phyloP scores from a whole-genome alignment of 2,797 vertebrate species.

The Amniataba percoides region DNA sequence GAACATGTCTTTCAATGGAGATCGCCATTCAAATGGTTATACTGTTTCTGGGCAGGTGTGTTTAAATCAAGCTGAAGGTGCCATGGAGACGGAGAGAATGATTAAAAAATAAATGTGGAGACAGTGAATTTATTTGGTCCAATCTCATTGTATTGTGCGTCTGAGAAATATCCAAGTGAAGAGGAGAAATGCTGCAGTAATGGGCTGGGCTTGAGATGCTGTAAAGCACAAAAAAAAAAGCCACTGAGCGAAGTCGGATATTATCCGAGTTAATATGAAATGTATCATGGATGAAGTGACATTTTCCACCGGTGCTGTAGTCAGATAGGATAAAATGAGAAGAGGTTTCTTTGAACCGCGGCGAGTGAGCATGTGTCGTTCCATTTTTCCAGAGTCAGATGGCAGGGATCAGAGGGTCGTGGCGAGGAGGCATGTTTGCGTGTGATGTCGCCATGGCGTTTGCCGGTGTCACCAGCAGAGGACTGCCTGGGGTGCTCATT shows the following conservation, averaged over 20 bases:
- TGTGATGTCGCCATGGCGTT: slow-evolving; percentile 80
- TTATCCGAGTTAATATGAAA: slow-evolving; percentile 57
- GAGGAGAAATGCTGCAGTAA: slow-evolving; percentile 25
- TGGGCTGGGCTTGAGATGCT: slow-evolving; percentile 12
- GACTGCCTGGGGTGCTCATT: slow-evolving; percentile 86
- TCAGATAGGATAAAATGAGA: slow-evolving; percentile 62
- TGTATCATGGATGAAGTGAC: slow-evolving; percentile 63
- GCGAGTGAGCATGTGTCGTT: slow-evolving; percentile 60
- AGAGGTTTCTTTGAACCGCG: slow-evolving; percentile 68
- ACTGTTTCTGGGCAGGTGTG: slow-evolving; percentile 12
- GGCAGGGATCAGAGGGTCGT: slow-evolving; percentile 83
- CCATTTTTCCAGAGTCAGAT: slow-evolving; percentile 78
- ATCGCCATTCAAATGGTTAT: slow-evolving; percentile 33
- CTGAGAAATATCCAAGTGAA: slow-evolving; percentile 23
- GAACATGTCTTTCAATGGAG: slow-evolving; percentile 42
- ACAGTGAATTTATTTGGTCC: slow-evolving; percentile 19
- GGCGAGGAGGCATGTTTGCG: slow-evolving; percentile 81
- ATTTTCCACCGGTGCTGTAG: slow-evolving; percentile 57
- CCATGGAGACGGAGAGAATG: slow-evolving; percentile 4
- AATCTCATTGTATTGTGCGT: slow-evolving; percentile 21
- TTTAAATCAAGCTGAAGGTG: slow-evolving; percentile 26
- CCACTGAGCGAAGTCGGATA: slow-evolving; percentile 45
- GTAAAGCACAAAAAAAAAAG: slow-evolving; percentile 30
- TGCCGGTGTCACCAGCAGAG: slow-evolving; percentile 81
- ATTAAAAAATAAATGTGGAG: slow-evolving; percentile 10